phyloP scores from a whole-genome alignment of 2,888 invertebrate genomes.

The Craniophora ligustri region DNA sequence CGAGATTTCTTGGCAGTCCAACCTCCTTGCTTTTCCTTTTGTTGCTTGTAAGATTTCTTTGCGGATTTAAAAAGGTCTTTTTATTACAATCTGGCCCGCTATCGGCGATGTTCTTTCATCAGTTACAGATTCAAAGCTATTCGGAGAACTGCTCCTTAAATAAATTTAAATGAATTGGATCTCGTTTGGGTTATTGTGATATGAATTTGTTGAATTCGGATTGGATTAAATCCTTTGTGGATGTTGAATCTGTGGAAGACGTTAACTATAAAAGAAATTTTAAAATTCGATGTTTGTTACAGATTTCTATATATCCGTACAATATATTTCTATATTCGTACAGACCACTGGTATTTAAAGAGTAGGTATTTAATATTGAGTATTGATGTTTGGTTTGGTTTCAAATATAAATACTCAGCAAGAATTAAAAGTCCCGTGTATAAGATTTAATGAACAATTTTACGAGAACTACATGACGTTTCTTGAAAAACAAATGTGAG shows the following conservation, averaged over 20 bases:
- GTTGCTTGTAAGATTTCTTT: constrained; percentile 72
- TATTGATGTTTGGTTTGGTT: too few species aligned
- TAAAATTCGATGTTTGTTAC: too few species aligned
- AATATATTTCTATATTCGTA: too few species aligned
- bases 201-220: constrained; percentile 44
- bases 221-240: constrained; percentile 40
- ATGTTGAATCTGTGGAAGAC: constrained; percentile 7
- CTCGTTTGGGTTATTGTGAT: constrained; percentile 36
- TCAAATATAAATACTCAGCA: too few species aligned
- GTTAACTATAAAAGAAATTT: neutral
- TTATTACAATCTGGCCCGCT: constrained; percentile 55
- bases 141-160: constrained; percentile 37
- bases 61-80: constrained; percentile 64
- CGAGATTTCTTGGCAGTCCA: constrained; percentile 66
- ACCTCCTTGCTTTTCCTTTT: constrained; percentile 61
- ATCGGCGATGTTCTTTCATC: constrained; percentile 59
- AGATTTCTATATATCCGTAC: too few species aligned
- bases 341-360: too few species aligned
- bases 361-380: too few species aligned
- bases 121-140: constrained; percentile 48
- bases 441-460: too few species aligned
- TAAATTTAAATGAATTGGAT: constrained; percentile 50
- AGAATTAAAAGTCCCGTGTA: too few species aligned
- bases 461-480: too few species aligned
- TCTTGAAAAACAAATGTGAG: too few species aligned